These are phyloP conservation scores for Odocoileus virginianus DNA, from an alignment of 2,113 vertebrate genomes.

Conservation along the genomic window DNA sequence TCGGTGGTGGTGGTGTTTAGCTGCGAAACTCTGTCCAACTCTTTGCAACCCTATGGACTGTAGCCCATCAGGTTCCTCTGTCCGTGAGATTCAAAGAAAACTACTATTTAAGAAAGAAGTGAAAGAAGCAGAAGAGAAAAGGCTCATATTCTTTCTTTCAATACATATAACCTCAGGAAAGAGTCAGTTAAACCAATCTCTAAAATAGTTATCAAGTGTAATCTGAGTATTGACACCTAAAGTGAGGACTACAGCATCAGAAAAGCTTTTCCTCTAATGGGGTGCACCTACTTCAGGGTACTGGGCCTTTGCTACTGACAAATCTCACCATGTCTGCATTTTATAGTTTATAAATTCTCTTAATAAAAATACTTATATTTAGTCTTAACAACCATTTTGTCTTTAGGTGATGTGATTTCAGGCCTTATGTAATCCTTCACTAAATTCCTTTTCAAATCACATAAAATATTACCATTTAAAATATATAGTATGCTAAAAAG, in stretches of 20 bases:
- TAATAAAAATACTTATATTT: not conserved
- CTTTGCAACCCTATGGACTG: not conserved
- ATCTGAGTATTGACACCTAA: not conserved
- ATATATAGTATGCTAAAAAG: not conserved
- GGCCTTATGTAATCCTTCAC: not conserved
- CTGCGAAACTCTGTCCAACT: not conserved
- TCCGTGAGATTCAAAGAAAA: not conserved
- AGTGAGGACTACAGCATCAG: not conserved
- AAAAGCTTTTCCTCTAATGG: not conserved
- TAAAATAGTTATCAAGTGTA: not conserved
- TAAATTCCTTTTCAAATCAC: not conserved
- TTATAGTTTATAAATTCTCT: not conserved
- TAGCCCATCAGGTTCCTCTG: not conserved
- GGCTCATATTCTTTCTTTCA: not conserved
- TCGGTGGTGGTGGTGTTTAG: not conserved
- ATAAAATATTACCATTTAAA: not conserved
- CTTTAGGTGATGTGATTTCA: not conserved
- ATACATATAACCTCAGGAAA: not conserved
- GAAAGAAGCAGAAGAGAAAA: not conserved
- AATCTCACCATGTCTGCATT: not conserved
- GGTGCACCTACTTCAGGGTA: not conserved
- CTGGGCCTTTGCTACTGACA: not conserved
- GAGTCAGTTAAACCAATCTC: not conserved
- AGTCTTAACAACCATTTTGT: not conserved
- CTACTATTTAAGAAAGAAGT: not conserved